A percentile compares a stretch with the other conserved stretches of the same genome.
These are phyloP conservation scores for Macquaria australasica DNA, from an alignment of 2,113 vertebrate species.

Conservation along the genomic window DNA sequence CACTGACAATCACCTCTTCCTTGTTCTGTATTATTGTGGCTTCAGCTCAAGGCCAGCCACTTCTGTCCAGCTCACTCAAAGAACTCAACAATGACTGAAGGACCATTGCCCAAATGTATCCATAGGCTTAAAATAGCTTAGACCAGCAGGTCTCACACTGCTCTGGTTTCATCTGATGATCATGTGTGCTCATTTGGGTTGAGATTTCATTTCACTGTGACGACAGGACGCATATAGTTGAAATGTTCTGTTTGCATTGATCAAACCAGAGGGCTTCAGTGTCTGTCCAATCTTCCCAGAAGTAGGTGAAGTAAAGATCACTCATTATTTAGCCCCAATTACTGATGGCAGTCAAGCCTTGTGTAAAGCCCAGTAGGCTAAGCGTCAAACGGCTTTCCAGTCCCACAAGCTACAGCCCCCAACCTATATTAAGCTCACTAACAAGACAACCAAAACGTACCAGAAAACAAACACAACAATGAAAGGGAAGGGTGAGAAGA, in stretches of 20 bases:
- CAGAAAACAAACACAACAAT: neutral
- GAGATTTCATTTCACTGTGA: neutral
- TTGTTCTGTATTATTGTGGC: neutral
- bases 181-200: neutral
- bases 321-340: neutral
- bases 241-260: neutral
- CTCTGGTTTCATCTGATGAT: slow-evolving; percentile 20
- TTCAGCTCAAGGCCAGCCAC: neutral
- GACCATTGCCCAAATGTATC: slow-evolving; percentile 8
- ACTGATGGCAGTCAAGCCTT: neutral
- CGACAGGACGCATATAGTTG: neutral
- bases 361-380: too few relatives aligned
- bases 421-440: neutral
- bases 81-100: neutral
- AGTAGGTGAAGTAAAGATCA: neutral
- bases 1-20: neutral
- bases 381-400: too few relatives aligned
- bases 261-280: neutral
- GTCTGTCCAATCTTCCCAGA: neutral
- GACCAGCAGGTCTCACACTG: slow-evolving; percentile 20
- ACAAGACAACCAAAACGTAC: neutral
- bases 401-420: neutral
- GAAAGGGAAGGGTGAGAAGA: neutral
- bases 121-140: slow-evolving; percentile 23
- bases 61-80: neutral